Conservation (phyloP, 2,113 vertebrate genomes). For the Micronycteris hirsuta region DNA sequence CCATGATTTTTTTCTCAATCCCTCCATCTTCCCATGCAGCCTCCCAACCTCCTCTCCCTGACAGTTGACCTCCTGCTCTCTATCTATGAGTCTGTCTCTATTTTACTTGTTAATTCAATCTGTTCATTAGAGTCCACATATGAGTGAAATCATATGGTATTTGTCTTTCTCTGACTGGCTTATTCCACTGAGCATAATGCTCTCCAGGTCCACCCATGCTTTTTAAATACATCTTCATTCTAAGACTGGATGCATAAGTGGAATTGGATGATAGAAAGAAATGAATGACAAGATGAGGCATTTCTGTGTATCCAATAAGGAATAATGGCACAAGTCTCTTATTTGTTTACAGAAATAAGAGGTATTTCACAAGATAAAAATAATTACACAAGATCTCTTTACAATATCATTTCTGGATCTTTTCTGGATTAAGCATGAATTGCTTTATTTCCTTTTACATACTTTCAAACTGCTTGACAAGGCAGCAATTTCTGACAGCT, state of each 20-base stretch:
- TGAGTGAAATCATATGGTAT: neutral
- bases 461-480: conserved; percentile 30
- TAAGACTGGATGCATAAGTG: neutral
- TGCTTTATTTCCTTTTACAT: neutral
- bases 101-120: neutral
- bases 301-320: neutral
- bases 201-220: neutral
- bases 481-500: conserved; percentile 30
- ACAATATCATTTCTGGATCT: neutral
- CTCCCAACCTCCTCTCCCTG: neutral
- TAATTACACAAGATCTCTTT: neutral
- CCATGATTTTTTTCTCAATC: neutral
- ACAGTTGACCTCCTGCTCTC: neutral
- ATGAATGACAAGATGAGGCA: neutral
- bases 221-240: neutral
- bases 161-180: neutral
- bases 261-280: neutral
- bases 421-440: neutral
- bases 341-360: neutral
- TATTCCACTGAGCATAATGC: neutral
- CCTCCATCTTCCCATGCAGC: neutral
- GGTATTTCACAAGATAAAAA: neutral
- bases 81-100: neutral
- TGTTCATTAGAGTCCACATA: neutral
- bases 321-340: neutral